Conservation (phyloP, 2,888 invertebrate species). For the Mythimna pallens region DNA sequence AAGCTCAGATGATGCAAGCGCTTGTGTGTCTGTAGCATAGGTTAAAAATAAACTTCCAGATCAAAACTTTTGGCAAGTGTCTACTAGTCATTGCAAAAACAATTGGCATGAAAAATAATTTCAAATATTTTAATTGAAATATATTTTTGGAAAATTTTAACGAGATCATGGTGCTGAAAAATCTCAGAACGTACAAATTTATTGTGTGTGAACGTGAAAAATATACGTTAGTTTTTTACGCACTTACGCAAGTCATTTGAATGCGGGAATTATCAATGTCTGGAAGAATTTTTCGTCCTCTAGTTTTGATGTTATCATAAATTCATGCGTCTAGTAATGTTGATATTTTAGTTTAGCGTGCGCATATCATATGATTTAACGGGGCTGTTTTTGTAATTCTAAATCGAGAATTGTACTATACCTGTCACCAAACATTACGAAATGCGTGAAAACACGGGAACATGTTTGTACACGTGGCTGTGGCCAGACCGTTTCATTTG, state of each 20-base stretch:
- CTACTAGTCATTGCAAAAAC: constrained; percentile 25
- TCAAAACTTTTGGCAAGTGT: constrained; percentile 22
- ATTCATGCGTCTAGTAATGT: not conserved
- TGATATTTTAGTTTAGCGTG: not conserved
- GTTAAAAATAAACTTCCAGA: constrained; percentile 46
- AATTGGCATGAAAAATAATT: constrained; percentile 18
- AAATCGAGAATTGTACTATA: constrained; percentile 7
- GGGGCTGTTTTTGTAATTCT: not conserved
- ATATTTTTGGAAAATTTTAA: constrained; percentile 6
- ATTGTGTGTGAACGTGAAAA: constrained; percentile 2
- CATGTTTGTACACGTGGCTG: constrained; percentile 64
- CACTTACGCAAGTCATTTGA: constrained; percentile 27
- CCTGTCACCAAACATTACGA: constrained; percentile 23
- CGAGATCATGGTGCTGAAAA: constrained; percentile 12
- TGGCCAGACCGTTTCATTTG: constrained; percentile 52
- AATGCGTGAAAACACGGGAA: constrained; percentile 32
- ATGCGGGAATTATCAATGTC: constrained; percentile 29
- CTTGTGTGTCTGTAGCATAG: constrained; percentile 11
- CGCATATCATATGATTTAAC: not conserved
- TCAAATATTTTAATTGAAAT: constrained; percentile 19
- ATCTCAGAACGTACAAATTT: not conserved
- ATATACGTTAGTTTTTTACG: constrained; percentile 15
- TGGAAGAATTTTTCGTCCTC: constrained; percentile 1
- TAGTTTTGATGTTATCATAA: constrained; percentile 13
- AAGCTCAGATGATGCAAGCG: constrained; percentile 52